Percentiles rank a stretch among this genome's conserved stretches.
Conservation (phyloP, 2,113 vertebrate genomes). For the Phaetusa simplex region DNA sequence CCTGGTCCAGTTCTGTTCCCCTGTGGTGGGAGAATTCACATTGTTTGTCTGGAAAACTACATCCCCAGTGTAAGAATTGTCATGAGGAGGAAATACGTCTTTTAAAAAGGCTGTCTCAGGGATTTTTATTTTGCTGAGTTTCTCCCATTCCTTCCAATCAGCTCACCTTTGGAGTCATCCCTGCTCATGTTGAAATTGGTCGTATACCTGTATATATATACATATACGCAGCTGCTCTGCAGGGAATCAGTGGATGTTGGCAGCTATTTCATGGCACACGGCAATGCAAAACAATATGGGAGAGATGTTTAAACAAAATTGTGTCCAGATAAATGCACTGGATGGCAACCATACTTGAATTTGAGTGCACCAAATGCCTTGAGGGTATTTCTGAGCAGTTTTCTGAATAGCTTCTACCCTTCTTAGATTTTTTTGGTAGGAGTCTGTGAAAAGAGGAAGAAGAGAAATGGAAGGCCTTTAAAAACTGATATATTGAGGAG, state of each 20-base stretch:
- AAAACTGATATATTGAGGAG: background rate
- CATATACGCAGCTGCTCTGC: background rate
- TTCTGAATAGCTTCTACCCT: background rate
- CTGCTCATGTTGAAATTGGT: background rate
- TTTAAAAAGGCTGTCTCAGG: background rate
- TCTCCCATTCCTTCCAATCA: background rate
- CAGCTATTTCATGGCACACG: background rate
- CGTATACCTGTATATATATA: background rate
- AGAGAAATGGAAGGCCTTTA: background rate
- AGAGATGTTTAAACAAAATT: background rate
- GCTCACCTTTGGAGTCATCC: background rate
- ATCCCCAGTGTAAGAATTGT: background rate
- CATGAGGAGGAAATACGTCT: background rate
- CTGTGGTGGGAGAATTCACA: background rate
- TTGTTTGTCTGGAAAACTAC: background rate
- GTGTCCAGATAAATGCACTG: background rate
- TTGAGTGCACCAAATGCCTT: background rate
- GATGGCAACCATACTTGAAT: background rate
- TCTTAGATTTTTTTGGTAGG: background rate
- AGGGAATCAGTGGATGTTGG: too few relatives aligned
- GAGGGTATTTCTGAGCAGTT: background rate
- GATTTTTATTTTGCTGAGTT: background rate
- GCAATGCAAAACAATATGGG: background rate
- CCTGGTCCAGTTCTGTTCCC: background rate
- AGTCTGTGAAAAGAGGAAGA: background rate